Evolutionary conservation across 2,888 invertebrate genomes (phyloP), one percentile per base, ranked within the genome.

Genomic region (Malacosoma neustria): DNA sequence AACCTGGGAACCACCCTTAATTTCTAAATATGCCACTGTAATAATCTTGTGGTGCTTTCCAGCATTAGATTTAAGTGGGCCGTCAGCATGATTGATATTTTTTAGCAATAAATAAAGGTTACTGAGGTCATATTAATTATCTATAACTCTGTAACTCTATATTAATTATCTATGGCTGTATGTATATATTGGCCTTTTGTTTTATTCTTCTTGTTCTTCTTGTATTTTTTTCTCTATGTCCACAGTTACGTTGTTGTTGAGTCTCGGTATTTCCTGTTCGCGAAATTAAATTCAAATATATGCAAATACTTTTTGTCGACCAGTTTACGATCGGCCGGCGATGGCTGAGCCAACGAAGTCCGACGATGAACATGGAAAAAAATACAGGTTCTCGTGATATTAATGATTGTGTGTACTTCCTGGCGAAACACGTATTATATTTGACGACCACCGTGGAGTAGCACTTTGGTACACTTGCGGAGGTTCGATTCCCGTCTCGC

Each of bases 231-330:
- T 62, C 48, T 46, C 46, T 54, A 61, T 54, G 62, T 62, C 59
- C 50, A 59, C 54, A 53, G 46, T 22, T 22, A 22, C 1, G 22
- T 22, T 22, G 22, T 58, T 51, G 59, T 47, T 50, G 50, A 54
- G 60, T 66, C 67, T 64, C 51, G 63, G 66, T 74, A 77, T 79
- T 84, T 82, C 81, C 81, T 82, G 80, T 73, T 80, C 45, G 69
- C 63, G 45, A 73, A 77, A 76, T 74, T 66, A 66, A 66, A 84
- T 81, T 79, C 70, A 77, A 82, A 81, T 81, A 48, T 80, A 81
- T 84, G 72, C 81, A 75, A n/a, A n/a, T 73, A 71, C 66, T 79
- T 77, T 79, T 81, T 80, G 75, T 71, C 65, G 71, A 72, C 66
- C 60, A 61, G 61, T 63, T 61, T 66, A 63, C 62, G 56, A 61